Evolutionary conservation across 2,797 vertebrate species (phyloP).

Genomic region (Clamator glandarius): DNA sequence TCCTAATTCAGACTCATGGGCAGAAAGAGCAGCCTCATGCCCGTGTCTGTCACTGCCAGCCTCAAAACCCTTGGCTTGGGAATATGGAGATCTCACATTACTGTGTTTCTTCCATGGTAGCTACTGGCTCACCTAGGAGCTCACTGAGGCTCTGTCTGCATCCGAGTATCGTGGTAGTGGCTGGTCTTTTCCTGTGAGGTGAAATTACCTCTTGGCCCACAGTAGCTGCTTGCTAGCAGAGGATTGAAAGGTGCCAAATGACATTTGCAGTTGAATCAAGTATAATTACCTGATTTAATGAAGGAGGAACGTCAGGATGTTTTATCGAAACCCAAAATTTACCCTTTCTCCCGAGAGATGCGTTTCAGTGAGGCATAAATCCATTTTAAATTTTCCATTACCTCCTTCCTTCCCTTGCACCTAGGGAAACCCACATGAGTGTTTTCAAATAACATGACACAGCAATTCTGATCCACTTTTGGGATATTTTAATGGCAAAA

Average conservation of each 20-base stretch:
- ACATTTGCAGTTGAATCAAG: neutral
- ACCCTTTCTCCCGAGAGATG: neutral
- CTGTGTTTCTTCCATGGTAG: accelerated
- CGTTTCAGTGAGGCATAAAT: neutral
- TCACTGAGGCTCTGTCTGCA: neutral
- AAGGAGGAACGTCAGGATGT: neutral
- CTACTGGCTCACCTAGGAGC: neutral
- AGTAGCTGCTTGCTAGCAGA: neutral
- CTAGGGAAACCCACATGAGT: neutral
- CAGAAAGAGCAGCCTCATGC: neutral
- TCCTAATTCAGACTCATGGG: accelerated
- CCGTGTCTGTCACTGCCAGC: neutral
- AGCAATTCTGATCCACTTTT: neutral
- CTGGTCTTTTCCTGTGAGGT: neutral
- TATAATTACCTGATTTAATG: neutral
- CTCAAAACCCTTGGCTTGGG: neutral
- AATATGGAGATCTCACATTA: neutral
- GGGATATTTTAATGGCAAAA: neutral
- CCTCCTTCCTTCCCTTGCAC: neutral
- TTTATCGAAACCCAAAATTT: neutral
- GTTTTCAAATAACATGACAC: neutral
- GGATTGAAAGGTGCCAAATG: neutral
- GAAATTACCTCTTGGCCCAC: neutral
- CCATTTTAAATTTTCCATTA: neutral
- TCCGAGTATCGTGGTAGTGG: accelerated